A percentile compares a stretch with the other conserved stretches of the same genome.
These are phyloP conservation scores for Pandemis cinnamomeana DNA, from an alignment of 2,888 invertebrate genomes.

Conservation along the genomic window DNA sequence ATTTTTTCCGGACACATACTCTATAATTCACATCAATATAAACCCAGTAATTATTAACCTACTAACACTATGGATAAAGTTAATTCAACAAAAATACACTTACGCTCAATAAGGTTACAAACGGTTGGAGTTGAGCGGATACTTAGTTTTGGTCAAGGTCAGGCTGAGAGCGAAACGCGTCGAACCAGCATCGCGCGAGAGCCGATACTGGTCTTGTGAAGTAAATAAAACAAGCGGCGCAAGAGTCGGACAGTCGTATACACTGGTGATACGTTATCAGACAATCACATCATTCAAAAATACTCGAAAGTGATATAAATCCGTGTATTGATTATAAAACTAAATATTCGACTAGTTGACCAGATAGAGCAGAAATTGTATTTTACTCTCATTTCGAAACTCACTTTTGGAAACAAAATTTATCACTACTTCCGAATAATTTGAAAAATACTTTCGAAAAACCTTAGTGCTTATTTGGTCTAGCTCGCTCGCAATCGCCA, in stretches of 20 bases:
- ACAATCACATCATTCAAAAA: background rate
- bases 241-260: constrained; percentile 12
- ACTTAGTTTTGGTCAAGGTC: constrained; percentile 3
- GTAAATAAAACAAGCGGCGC: constrained; percentile 8
- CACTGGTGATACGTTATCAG: background rate
- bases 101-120: background rate
- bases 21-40: background rate
- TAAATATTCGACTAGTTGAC: too few relatives aligned
- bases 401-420: too few relatives aligned
- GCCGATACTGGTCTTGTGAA: background rate
- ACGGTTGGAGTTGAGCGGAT: background rate
- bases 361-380: too few relatives aligned
- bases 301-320: too few relatives aligned
- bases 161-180: background rate
- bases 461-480: too few relatives aligned
- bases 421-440: too few relatives aligned
- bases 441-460: too few relatives aligned
- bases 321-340: too few relatives aligned
- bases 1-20: background rate
- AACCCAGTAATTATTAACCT: background rate
- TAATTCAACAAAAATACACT: constrained; percentile 1
- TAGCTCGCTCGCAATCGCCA: too few relatives aligned
- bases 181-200: background rate
- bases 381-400: too few relatives aligned
- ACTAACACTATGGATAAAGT: background rate